Base-by-base conservation (phyloP, 2,888 invertebrate species). In the Netelia melanura region DNA sequence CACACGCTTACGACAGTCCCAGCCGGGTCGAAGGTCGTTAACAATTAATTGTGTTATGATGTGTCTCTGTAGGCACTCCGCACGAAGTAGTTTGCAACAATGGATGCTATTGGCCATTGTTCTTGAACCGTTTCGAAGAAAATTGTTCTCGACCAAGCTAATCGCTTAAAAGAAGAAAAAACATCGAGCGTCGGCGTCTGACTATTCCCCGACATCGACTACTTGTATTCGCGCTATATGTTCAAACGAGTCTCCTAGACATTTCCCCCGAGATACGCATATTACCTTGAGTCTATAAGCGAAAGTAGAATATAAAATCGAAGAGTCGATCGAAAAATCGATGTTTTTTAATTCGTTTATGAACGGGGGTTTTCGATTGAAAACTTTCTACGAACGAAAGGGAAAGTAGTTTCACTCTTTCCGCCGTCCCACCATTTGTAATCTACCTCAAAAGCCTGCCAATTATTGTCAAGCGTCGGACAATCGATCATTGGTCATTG, bases 11-110 rank as follows among this genome's bases (percentile, higher is more conserved):
- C 61, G 70, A 85, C 71, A 79, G 81, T 71, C 65, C 25, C 71
- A 61, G 75, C 75, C 61, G 75, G 75, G 81, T 85, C 82, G 85
- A 85, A 82, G 82, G 71, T 85, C 81, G 79, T 85, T 76, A 71
- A 81, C 79, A 76, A 85, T 85, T 82, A 85, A 85, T 85, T 56
- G 64, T 70, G 71, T 79, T 79, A 65, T 70, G 62, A 65, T 64
- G 67, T 68, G 48, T 74, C 56, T 70, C 54, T 25, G 70, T 61
- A 30, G 38, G 54, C 21, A 74, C 56, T 56, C 43, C 3, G 68
- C 11, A 48, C 79, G 52, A n/a, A 72, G 58, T 21, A 38, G n/a
- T 25, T 23, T 56, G 38, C 56, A 44, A 78, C 67, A 68, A 23
- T 76, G 11, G 54, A 52, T 62, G 78, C 74, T 75, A 75, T 61